Evolutionary conservation across 1,140 invertebrate genomes (phyloP).

Genomic region (Drosophila baimaii): DNA sequence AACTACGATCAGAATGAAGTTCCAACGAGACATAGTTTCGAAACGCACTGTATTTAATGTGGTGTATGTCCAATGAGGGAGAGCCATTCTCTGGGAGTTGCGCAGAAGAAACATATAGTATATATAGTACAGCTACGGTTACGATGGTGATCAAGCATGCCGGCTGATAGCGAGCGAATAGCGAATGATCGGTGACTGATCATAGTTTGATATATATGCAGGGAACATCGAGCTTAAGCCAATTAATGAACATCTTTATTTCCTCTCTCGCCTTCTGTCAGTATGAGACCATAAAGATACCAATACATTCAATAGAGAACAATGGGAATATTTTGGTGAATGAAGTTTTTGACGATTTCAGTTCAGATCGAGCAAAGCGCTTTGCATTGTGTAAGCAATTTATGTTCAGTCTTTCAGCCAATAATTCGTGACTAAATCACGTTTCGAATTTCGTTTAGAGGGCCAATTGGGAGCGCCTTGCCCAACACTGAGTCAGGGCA

Average conservation of each 20-base stretch:
- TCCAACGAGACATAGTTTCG: neutral
- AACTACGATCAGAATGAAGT: neutral
- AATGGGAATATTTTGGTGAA: conserved; percentile 37
- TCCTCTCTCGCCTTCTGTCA: neutral
- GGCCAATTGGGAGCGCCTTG: conserved; percentile 40
- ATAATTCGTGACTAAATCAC: conserved; percentile 36
- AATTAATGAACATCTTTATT: conserved; percentile 27
- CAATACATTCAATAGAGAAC: conserved; percentile 57
- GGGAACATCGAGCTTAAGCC: conserved; percentile 30
- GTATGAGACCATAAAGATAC: conserved; percentile 12
- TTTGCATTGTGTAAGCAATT: neutral
- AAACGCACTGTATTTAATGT: conserved; percentile 29
- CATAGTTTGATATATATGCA: conserved; percentile 27
- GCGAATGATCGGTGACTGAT: conserved; percentile 37
- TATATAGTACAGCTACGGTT: conserved; percentile 36
- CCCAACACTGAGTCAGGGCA: conserved; percentile 31
- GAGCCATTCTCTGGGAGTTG: conserved; percentile 22
- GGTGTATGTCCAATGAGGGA: conserved; percentile 48
- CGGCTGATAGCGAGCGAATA: conserved; percentile 58
- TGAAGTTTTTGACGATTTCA: conserved; percentile 49
- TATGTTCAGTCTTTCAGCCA: conserved; percentile 19
- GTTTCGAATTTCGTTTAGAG: conserved; percentile 18
- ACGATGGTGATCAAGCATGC: conserved; percentile 64
- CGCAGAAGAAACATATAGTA: conserved; percentile 23
- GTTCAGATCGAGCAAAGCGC: conserved; percentile 40